Evolutionary conservation across 2,797 vertebrate genomes (phyloP), one percentile per base, ranked within the genome.

Genomic region (Sebastes hubbsi): DNA sequence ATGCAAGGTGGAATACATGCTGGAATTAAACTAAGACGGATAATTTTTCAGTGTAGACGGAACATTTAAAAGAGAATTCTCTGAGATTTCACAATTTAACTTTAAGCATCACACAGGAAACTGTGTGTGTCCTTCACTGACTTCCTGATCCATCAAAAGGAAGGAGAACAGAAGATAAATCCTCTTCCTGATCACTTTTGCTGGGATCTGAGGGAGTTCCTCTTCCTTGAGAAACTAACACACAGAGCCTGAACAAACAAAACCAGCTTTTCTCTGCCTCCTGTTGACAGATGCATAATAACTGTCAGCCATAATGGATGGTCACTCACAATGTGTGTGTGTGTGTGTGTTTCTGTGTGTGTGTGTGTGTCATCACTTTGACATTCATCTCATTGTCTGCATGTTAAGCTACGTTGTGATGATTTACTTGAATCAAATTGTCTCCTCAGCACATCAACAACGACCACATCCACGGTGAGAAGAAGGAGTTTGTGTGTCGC

Each of bases 401-500:
- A 3, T 36, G 16, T 61, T 56, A 1, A 10, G 38, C 42, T 22
- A 14, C 7, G 9, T 27, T 24, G 20, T 29, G 27, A 42, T 34
- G 42, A 55, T 1, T 78, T 62, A 84, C 66, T 24, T 34, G 12
- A 62, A 18, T 64, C 22, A 55, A 70, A 49, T 27, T 79, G 32
- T 80, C 72, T 75, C 77, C 77, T 11, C 92, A 99, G 99, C 99
- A 99, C 89, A 99, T 99, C 95, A 99, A 98, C 94, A 99, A 99
- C 0, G 98, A 99, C 78, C 99, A 99, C 94, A 99, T 99, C 94
- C 99, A 99, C 0, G 98, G 98, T 11, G 98, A 99, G 94, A 99
- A 98, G 96, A 99, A 99, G 94, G 98, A 99, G 95, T 99, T 99
- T 24, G 98, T 99, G 68, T 99, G 99, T 86, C 99, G 97, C 87